Conservation (phyloP, 2,888 invertebrate species). For the Yponomeuta plumbellus region DNA sequence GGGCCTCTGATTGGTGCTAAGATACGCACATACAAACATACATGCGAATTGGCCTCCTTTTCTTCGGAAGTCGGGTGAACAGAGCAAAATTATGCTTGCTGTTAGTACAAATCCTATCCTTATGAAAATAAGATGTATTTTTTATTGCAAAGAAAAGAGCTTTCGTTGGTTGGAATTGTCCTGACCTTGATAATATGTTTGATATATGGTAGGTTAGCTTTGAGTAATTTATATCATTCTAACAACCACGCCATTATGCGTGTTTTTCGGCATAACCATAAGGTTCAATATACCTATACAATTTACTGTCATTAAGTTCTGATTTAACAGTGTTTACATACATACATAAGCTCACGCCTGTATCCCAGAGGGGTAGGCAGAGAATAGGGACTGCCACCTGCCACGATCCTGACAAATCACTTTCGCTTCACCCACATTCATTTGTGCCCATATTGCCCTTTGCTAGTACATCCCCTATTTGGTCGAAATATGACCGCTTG, state of each 20-base stretch:
- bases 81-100: not conserved
- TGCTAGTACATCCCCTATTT: too few species aligned
- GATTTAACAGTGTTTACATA: too few species aligned
- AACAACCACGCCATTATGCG: not conserved
- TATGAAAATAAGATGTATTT: not conserved
- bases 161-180: not conserved
- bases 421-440: too few species aligned
- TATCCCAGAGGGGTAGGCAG: too few species aligned
- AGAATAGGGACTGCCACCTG: too few species aligned
- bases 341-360: too few species aligned
- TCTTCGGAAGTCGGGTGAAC: not conserved
- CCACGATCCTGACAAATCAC: too few species aligned
- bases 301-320: not conserved
- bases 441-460: too few species aligned
- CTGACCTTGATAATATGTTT: not conserved
- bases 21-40: too few species aligned
- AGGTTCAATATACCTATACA: not conserved
- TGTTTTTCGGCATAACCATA: not conserved
- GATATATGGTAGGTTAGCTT: not conserved
- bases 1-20: too few species aligned
- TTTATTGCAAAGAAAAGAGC: not conserved
- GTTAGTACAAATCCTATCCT: not conserved
- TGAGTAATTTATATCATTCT: not conserved
- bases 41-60: too few species aligned
- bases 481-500: too few species aligned